Base-by-base conservation (phyloP, 2,888 invertebrate species). In the Dysmachus trigonus region DNA sequence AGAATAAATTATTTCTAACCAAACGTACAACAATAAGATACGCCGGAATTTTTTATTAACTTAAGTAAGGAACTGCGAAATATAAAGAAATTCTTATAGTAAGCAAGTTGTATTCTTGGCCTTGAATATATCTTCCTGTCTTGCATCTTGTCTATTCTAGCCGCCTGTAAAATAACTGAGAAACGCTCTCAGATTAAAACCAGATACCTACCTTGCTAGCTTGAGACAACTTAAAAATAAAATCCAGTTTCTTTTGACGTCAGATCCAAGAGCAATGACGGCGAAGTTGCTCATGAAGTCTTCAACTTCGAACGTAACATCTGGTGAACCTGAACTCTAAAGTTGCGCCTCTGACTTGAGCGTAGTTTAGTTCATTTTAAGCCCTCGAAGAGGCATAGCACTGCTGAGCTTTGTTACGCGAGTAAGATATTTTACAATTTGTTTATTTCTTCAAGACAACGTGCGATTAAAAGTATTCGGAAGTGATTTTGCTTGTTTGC, bases 261-360 rank as follows among this genome's bases (percentile, higher is more conserved):
- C 10, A 5, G 76, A 33, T 73, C 6, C 73, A 73, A 73, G 35
- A 76, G n/a, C 38, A 38, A 22, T 33, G 33, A 35, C 22, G 35
- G 22, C 38, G n/a, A 22, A 27, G 27, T 22, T 27, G n/a, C 47
- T 4, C n/a, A 1, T n/a, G 22, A n/a, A 10, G 62, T 62, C 27
- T 62, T 62, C 62, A 62, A 62, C 62, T 62, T 10, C 62, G 22
- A 22, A 22, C 18, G 51, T 18, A 62, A 27, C 27, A 22, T 5
- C 18, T 22, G 22, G 22, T 76, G 76, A 76, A 76, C 76, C 76
- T 76, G 76, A 76, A 76, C 76, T 76, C 38, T 76, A 76, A 33
- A 33, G 10, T 76, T 31, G n/a, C 10, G 38, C 74, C 33, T 38
- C 38, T 38, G 33, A 76, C 38, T 38, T 22, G 7, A 33, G 35